Base-by-base conservation (phyloP, 2,797 vertebrate genomes). In the Coregonus suidteri region DNA sequence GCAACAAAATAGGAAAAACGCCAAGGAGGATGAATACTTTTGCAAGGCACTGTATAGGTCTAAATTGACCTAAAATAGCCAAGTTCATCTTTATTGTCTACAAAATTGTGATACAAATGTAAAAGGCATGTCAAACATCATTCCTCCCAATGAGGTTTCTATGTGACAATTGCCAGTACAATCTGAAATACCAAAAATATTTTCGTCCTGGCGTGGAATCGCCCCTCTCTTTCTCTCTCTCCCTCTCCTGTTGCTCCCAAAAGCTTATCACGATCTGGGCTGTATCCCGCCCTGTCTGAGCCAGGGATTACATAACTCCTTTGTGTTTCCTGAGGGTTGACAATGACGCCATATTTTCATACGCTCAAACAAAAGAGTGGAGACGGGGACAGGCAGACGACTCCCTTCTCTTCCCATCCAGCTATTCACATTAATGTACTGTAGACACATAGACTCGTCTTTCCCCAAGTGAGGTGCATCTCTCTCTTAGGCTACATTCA, bases 241-340 rank as follows among this genome's bases (percentile, higher is more conserved):
- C 41, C 9, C 41, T 47, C 41, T 47, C 9, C 41, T 31, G 78
- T 82, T 66, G 68, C 78, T 78, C 30, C 53, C 71, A 75, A 83
- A 88, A 86, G 86, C 88, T 88, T 87, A 86, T 88, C 88, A 79
- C 74, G 77, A 88, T 89, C 86, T 87, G 71, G 64, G 69, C 81
- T 83, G 87, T 81, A 85, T 79, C 76, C 82, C 20, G 73, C 77
- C 79, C 81, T 81, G 88, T 84, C 84, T 82, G 78, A 47, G 41
- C 41, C 41, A 47, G 41, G 41, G 41, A 47, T 47, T 47, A 47
- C 41, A 47, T 13, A 13, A 79, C 71, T 71, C 79, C 82, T 81
- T 83, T 87, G 84, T 88, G 85, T 82, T 84, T 86, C 84, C 81
- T 67, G 80, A 78, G 79, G 83, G 80, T 75, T 87, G 71, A 81